These are phyloP conservation scores for Romanogobio albipinnatus DNA, from an alignment of 2,113 vertebrate species.

Conservation along the genomic window DNA sequence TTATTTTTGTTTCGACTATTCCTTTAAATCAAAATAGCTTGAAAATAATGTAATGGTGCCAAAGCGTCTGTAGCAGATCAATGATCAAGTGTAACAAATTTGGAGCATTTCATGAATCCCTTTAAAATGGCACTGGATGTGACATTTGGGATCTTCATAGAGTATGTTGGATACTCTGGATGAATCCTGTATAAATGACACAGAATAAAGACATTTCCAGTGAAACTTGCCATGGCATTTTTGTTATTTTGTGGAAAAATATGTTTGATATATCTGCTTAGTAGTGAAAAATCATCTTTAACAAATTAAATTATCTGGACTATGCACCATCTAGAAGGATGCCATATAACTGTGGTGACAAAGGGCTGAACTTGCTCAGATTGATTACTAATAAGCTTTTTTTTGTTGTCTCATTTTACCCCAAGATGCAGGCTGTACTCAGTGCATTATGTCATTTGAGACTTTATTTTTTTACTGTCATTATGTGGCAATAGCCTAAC, in stretches of 20 bases:
- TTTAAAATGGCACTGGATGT: background rate
- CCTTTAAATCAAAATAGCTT: conserved; percentile 5
- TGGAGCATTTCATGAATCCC: background rate
- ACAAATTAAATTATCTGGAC: background rate
- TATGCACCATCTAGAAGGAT: background rate
- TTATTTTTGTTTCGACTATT: background rate
- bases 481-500: background rate
- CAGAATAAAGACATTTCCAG: conserved; percentile 16
- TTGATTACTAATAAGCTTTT: background rate
- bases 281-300: background rate
- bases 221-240: background rate
- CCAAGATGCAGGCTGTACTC: background rate
- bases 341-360: conserved; percentile 10
- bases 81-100: background rate
- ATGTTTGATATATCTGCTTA: background rate
- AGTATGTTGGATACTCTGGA: conserved; percentile 2
- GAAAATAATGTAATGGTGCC: background rate
- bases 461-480: background rate
- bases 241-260: background rate
- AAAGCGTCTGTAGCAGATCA: conserved; percentile 15
- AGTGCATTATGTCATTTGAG: background rate
- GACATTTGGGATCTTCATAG: background rate
- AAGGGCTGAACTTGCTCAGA: conserved; percentile 5
- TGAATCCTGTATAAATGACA: background rate
- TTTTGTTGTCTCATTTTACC: background rate